phyloP scores from a whole-genome alignment of 2,888 invertebrate genomes.

The Aphodius sticticus region DNA sequence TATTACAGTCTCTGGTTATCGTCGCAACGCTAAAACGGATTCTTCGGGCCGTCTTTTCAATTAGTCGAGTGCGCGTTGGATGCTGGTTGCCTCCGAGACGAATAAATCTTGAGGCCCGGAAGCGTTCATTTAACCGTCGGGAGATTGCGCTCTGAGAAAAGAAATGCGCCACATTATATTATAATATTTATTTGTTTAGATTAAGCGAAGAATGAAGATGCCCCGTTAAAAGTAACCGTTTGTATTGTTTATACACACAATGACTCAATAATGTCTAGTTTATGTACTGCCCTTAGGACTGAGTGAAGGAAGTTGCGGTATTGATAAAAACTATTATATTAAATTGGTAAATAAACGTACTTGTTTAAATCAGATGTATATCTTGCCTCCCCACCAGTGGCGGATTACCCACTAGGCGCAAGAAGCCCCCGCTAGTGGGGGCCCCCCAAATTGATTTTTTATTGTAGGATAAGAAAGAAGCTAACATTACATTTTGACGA shows the following conservation, averaged over 20 bases:
- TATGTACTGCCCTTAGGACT: not conserved
- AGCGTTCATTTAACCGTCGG: not conserved
- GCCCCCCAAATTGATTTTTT: too few species aligned
- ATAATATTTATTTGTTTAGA: not conserved
- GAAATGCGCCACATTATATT: not conserved
- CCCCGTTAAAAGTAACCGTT: slow-evolving; percentile 4
- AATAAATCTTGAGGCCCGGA: not conserved
- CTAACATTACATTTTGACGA: too few species aligned
- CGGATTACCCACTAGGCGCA: too few species aligned
- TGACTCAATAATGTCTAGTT: not conserved
- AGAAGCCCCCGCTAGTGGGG: too few species aligned
- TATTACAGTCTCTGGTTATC: not conserved
- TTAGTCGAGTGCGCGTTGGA: not conserved
- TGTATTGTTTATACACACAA: not conserved
- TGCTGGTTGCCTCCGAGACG: not conserved
- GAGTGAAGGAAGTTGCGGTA: too few species aligned
- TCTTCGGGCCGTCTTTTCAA: not conserved
- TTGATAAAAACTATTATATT: not conserved
- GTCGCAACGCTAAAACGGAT: not conserved
- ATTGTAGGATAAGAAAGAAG: too few species aligned
- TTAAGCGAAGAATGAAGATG: not conserved
- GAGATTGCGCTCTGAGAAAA: not conserved
- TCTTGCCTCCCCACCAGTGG: too few species aligned
- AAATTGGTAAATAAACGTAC: too few species aligned
- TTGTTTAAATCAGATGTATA: too few species aligned